Base-by-base conservation (phyloP, 2,888 invertebrate genomes). In the Drosophila ustulata region DNA sequence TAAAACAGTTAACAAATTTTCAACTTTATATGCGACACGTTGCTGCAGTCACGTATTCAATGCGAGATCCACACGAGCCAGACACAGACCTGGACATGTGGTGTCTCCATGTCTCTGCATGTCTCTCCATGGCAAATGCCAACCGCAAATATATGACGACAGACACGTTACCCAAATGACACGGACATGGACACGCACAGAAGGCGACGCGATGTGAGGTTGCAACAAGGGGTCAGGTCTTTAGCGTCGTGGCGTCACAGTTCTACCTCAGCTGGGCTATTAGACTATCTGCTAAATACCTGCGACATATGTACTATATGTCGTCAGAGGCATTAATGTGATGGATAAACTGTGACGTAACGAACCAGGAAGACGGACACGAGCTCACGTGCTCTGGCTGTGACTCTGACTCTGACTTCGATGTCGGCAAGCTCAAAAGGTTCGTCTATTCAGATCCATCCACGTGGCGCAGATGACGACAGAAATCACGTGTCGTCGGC, bases 111-210 rank as follows among this genome's bases (percentile, higher is more conserved):
- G n/a, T 41, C 13, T 23, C n/a, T 18, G 1, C 18, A 18, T 18
- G 32, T 18, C 8, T 23, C 13, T 30, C 26, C 18, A 25, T 23
- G n/a, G 37, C 11, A 51, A 45, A 65, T 58, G 50, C 41, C 43
- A 72, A 66, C 63, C 66, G 53, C 71, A 78, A 75, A 75, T 68
- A 75, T 68, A 66, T 64, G 75, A 64, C 68, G 72, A 66, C 68
- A 78, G 78, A 78, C 78, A 78, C 78, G 72, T 78, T 78, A 68
- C 47, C 66, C 72, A 72, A 75, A 78, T 75, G 78, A 68, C 78
- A 75, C 66, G 78, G 78, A 78, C 77, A 77, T 62, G 77, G 53
- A 45, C 65, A 71, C 64, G 62, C 9, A 69, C 70, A 59, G 37
- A 39, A 37, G 37, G 8, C 26, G 8, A 4, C n/a, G 37, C 25